Percentiles rank a stretch among this genome's conserved stretches.
phyloP scores from a whole-genome alignment of 2,888 invertebrate species.

The Drosophila conformis region DNA sequence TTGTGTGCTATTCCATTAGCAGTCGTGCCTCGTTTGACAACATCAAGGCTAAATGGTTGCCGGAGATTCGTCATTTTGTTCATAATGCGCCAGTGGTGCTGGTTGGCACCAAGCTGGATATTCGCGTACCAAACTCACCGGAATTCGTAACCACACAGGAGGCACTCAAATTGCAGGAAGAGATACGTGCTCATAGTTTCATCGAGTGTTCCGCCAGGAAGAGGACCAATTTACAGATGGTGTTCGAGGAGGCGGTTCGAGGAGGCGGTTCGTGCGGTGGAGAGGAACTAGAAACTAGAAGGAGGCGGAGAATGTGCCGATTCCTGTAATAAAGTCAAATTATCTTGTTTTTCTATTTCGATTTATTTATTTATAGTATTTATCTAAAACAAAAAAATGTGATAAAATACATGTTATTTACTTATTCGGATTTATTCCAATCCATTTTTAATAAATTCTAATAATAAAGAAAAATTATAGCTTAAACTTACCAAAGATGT shows the following conservation, averaged over 20 bases:
- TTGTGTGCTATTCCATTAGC: conserved; percentile 93
- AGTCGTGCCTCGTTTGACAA: conserved; percentile 93
- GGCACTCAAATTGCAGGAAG: conserved; percentile 91
- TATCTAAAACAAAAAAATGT: no score
- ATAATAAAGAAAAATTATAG: no score
- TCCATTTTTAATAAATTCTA: no score
- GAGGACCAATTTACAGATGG: conserved; percentile 89
- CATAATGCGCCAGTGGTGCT: conserved; percentile 92
- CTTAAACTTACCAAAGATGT: no score
- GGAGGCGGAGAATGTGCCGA: conserved; percentile 72
- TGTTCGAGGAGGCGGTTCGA: conserved; percentile 92
- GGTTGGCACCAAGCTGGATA: conserved; percentile 93
- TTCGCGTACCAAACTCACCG: conserved; percentile 86
- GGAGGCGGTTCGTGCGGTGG: no score
- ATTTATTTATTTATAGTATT: no score
- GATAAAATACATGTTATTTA: no score
- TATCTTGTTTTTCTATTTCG: no score
- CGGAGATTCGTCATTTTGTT: conserved; percentile 92
- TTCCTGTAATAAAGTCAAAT: no score
- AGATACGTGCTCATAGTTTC: conserved; percentile 90
- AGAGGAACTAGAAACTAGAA: no score
- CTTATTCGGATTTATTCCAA: no score
- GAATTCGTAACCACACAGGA: conserved; percentile 89
- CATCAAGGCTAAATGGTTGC: conserved; percentile 93
- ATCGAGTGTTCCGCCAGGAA: conserved; percentile 93